Evolutionary conservation across 2,888 invertebrate genomes (phyloP).

Genomic region (Apocheima hispidaria): DNA sequence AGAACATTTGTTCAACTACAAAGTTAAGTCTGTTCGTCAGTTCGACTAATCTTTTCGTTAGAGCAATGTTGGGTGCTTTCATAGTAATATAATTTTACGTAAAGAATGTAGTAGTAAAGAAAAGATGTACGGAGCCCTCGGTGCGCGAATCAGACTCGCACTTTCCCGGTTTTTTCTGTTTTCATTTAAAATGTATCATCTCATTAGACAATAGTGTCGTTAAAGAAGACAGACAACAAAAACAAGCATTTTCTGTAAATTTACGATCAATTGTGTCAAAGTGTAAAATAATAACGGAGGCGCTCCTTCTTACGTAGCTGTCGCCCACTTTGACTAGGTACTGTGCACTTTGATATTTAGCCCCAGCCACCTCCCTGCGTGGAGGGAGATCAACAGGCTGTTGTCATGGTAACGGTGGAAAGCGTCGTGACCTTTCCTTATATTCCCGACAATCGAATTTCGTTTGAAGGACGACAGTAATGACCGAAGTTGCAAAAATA

Average conservation of each 20-base stretch:
- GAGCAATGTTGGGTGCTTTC: no score
- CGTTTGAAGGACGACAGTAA: slow-evolving; percentile 1
- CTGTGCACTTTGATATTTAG: slow-evolving; percentile 69
- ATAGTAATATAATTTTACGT: no score
- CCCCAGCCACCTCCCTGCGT: slow-evolving; percentile 23
- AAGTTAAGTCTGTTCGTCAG: no score
- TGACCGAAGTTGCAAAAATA: background rate
- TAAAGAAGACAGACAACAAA: background rate
- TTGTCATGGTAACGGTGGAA: slow-evolving; percentile 66
- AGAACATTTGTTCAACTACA: no score
- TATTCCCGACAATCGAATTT: slow-evolving; percentile 42
- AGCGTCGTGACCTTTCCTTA: slow-evolving; percentile 65
- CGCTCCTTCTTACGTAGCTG: slow-evolving; percentile 36
- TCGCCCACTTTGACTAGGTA: slow-evolving; percentile 39
- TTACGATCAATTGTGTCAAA: slow-evolving; percentile 16
- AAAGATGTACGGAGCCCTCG: no score
- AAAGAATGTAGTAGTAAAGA: no score
- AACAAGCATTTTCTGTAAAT: background rate
- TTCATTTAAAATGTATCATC: no score
- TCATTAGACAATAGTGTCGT: background rate
- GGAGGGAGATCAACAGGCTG: slow-evolving; percentile 69
- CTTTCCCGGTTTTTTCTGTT: no score
- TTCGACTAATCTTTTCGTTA: no score
- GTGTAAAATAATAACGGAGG: slow-evolving; percentile 39
- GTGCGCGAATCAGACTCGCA: no score